These are phyloP conservation scores for Betta splendens DNA, from an alignment of 2,797 vertebrate genomes.

Conservation along the genomic window DNA sequence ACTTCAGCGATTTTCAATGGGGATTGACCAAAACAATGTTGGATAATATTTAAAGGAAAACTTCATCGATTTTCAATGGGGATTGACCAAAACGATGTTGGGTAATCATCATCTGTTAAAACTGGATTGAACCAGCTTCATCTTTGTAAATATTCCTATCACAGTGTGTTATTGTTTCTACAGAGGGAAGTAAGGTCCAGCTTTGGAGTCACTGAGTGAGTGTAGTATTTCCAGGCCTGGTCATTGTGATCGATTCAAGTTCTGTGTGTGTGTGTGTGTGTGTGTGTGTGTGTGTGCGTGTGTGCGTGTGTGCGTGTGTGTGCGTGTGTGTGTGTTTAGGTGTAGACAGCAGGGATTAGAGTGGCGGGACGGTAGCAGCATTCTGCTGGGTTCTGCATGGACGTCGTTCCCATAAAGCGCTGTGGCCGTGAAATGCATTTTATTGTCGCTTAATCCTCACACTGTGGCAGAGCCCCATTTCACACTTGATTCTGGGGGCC, in stretches of 20 bases:
- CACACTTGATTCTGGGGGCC: constrained; percentile 84
- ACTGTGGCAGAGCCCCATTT: constrained; percentile 86
- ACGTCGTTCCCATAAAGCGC: constrained; percentile 74
- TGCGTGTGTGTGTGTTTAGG: constrained; percentile 32
- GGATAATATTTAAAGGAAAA: too few relatives aligned
- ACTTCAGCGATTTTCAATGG: too few relatives aligned
- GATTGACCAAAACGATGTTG: too few relatives aligned
- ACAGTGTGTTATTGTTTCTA: too few relatives aligned
- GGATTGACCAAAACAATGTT: too few relatives aligned
- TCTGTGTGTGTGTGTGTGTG: constrained; percentile 66
- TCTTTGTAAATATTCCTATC: too few relatives aligned
- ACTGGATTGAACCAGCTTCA: too few relatives aligned
- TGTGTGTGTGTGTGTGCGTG: constrained; percentile 46
- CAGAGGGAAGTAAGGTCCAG: too few relatives aligned
- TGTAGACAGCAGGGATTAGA: constrained; percentile 56
- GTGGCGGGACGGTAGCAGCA: constrained; percentile 57
- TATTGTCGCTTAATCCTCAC: constrained; percentile 86
- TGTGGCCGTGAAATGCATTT: constrained; percentile 81
- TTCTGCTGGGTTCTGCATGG: constrained; percentile 70
- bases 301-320: constrained; percentile 32
- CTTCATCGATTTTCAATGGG: too few relatives aligned
- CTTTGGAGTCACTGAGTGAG: constrained; percentile 6
- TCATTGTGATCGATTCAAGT: constrained; percentile 71
- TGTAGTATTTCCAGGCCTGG: too few relatives aligned
- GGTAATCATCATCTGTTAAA: too few relatives aligned